These are phyloP conservation scores for Aurelia sp. DNA, from an alignment of 30 jellyfish, hydroid and myxozoan species.

Conservation along the genomic window DNA sequence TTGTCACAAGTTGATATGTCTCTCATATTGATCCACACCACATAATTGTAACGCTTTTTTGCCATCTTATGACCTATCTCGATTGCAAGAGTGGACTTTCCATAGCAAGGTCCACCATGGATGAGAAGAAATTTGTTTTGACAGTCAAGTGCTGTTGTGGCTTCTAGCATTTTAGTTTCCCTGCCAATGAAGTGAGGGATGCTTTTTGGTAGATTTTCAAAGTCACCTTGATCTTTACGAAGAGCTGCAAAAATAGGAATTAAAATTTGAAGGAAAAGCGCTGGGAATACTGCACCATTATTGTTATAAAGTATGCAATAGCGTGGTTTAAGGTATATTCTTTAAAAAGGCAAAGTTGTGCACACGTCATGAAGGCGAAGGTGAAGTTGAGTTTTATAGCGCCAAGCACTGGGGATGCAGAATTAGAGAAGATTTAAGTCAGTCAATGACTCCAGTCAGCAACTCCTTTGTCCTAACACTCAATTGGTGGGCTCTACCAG, in stretches of 20 bases:
- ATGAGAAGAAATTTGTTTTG: slow-evolving; percentile 1
- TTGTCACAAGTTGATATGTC: background rate
- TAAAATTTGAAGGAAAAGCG: background rate
- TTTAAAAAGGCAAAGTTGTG: too few relatives aligned
- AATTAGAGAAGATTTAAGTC: too few relatives aligned
- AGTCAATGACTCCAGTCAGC: too few relatives aligned
- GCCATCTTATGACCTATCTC: slow-evolving; percentile 19
- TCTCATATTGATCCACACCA: slow-evolving; percentile 35
- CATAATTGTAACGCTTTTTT: slow-evolving; percentile 15
- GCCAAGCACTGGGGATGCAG: too few relatives aligned
- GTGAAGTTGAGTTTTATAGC: too few relatives aligned
- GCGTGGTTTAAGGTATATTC: too few relatives aligned
- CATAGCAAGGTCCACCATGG: slow-evolving; percentile 42
- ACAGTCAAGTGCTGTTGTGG: background rate
- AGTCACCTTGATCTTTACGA: slow-evolving; percentile 22
- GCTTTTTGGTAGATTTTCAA: background rate
- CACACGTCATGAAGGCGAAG: too few relatives aligned
- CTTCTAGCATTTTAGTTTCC: background rate
- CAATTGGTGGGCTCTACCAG: too few relatives aligned
- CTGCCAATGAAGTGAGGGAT: background rate
- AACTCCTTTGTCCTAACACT: too few relatives aligned
- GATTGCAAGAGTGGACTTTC: slow-evolving; percentile 23
- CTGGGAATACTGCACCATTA: too few relatives aligned
- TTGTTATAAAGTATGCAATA: too few relatives aligned
- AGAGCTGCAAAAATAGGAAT: slow-evolving; percentile 1